A percentile compares a stretch with the other conserved stretches of the same genome.
Conservation (phyloP, 2,113 vertebrate species). For the Haemorhous mexicanus region DNA sequence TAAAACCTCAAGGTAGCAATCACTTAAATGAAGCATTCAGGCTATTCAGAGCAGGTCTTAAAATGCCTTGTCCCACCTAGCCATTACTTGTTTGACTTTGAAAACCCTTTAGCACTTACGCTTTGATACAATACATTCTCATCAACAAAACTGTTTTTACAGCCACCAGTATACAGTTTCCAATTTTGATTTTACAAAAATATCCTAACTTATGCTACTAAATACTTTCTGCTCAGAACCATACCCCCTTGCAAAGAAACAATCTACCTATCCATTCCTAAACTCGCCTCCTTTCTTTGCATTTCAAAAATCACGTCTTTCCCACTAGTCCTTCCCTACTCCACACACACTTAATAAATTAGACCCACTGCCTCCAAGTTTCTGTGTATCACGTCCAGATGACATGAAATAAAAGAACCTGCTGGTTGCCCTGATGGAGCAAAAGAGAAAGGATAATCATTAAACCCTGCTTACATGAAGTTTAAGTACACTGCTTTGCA, state of each 20-base stretch:
- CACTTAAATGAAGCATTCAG: not conserved
- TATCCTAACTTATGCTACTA: not conserved
- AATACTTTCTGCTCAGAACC: not conserved
- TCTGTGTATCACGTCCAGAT: not conserved
- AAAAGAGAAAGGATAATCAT: not conserved
- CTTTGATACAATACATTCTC: not conserved
- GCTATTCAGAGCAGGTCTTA: not conserved
- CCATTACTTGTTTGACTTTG: not conserved
- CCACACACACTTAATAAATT: not conserved
- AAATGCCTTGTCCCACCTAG: not conserved
- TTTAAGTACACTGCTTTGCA: not conserved
- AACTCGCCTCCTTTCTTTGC: not conserved
- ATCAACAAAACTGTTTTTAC: not conserved
- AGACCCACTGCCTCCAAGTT: not conserved
- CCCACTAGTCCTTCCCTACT: not conserved
- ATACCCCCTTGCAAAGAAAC: not conserved
- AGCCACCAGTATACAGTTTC: not conserved
- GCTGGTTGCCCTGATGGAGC: not conserved
- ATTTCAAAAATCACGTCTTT: not conserved
- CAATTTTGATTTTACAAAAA: not conserved
- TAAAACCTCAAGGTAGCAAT: not conserved
- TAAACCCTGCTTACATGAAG: not conserved
- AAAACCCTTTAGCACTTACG: not conserved
- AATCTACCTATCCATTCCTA: not conserved
- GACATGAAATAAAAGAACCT: not conserved